A percentile compares a stretch with the other conserved stretches of the same genome.
phyloP scores from a whole-genome alignment of 2,113 vertebrate species.

The human region DNA sequence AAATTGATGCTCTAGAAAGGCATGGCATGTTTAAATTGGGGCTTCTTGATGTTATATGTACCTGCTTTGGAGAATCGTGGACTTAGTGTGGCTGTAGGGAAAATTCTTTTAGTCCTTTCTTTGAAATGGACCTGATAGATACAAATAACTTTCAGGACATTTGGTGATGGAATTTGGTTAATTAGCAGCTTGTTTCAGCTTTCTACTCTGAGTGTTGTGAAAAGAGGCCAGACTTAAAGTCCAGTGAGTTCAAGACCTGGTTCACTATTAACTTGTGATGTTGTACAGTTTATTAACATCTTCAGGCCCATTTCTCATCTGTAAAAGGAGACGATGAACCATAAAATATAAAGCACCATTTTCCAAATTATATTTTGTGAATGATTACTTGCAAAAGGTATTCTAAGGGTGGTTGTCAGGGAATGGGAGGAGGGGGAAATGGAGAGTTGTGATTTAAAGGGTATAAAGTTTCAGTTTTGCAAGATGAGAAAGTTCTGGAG shows the following conservation, averaged over 20 bases:
- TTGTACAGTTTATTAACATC: not conserved
- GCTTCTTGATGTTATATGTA: not conserved
- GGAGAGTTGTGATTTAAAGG: not conserved
- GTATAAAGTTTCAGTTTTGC: constrained; percentile 23
- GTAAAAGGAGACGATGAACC: not conserved
- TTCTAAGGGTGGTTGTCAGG: not conserved
- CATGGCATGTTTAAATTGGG: not conserved
- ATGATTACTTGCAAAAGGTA: not conserved
- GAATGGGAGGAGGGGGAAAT: not conserved
- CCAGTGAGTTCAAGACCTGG: not conserved
- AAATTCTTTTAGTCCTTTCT: not conserved
- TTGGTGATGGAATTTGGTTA: not conserved
- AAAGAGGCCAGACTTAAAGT: not conserved
- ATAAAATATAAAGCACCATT: not conserved
- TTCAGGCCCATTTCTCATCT: not conserved
- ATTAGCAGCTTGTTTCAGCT: not conserved
- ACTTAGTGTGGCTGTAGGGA: not conserved
- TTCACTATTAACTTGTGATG: not conserved
- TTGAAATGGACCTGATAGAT: not conserved
- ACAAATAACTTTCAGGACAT: not conserved
- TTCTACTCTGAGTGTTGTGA: not conserved
- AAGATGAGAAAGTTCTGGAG: constrained; percentile 2
- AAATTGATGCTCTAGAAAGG: not conserved
- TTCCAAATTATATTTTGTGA: constrained; percentile 5
- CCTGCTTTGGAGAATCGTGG: not conserved